These are phyloP conservation scores for Patiria pectinifera DNA, from an alignment of 53 echinoderm and acorn worm genomes.

Conservation along the genomic window DNA sequence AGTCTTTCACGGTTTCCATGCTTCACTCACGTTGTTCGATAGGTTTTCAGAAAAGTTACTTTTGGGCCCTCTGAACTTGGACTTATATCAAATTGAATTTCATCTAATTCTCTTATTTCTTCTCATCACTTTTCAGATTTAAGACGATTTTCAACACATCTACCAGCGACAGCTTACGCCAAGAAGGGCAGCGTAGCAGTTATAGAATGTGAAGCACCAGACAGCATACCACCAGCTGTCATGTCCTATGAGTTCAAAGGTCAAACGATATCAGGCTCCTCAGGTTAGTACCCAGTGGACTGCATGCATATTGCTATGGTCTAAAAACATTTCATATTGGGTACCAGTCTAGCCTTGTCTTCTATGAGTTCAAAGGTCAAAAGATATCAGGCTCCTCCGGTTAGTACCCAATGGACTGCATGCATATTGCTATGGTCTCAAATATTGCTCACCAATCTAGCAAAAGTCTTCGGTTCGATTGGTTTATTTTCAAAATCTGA, in stretches of 20 bases:
- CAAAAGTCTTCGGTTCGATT: no score
- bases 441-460: no score
- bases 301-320: neutral
- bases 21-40: no score
- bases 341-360: neutral
- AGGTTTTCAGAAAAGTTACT: no score
- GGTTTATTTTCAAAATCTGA: no score
- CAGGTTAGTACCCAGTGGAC: slow-evolving; percentile 68
- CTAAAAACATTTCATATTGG: neutral
- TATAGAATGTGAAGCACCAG: slow-evolving; percentile 83
- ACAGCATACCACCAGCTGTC: slow-evolving; percentile 84
- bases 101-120: neutral
- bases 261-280: slow-evolving; percentile 70
- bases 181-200: slow-evolving; percentile 74
- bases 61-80: neutral
- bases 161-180: slow-evolving; percentile 67
- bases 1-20: no score
- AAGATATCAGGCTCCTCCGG: slow-evolving; percentile 79
- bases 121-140: slow-evolving; percentile 73
- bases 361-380: slow-evolving; percentile 79
- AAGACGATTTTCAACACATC: slow-evolving; percentile 74
- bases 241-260: slow-evolving; percentile 88
- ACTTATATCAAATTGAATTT: neutral
- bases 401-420: slow-evolving; percentile 38
- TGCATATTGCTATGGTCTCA: neutral